A percentile compares a stretch with the other conserved stretches of the same genome.
Conservation (phyloP, 2,797 vertebrate genomes). For the Lagodon rhomboides region DNA sequence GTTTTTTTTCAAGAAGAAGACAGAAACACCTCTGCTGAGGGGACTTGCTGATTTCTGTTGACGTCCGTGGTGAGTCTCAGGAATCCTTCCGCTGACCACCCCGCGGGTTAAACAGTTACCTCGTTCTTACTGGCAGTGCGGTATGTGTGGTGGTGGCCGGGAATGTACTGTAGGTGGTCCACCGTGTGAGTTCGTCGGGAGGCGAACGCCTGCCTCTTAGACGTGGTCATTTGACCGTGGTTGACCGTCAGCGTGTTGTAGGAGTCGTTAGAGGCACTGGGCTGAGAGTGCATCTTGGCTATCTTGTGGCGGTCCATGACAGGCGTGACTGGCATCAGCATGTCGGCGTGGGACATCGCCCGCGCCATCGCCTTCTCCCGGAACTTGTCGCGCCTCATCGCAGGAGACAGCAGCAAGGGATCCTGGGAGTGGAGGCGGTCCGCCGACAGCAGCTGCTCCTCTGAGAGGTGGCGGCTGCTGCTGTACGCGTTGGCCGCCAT, state of each 20-base stretch:
- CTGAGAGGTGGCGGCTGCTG: constrained; percentile 92
- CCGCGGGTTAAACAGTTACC: constrained; percentile 93
- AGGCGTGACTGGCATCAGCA: constrained; percentile 93
- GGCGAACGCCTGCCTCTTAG: constrained; percentile 97
- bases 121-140: constrained; percentile 98
- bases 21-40: constrained; percentile 29
- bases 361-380: constrained; percentile 91
- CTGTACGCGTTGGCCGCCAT: constrained; percentile 73
- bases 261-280: constrained; percentile 92
- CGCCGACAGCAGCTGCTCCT: constrained; percentile 94
- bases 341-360: constrained; percentile 95
- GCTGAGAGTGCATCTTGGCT: constrained; percentile 98
- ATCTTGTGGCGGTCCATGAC: constrained; percentile 95
- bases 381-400: constrained; percentile 91
- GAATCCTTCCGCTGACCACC: constrained; percentile 16
- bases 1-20: constrained; percentile 42
- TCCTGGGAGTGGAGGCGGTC: constrained; percentile 97
- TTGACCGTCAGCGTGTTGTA: constrained; percentile 94
- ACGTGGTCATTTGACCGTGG: constrained; percentile 82
- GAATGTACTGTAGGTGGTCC: constrained; percentile 96
- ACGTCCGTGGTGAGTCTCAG: constrained; percentile 23
- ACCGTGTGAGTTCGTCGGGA: constrained; percentile 97
- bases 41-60: constrained; percentile 44
- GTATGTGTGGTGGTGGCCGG: constrained; percentile 93
- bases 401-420: constrained; percentile 95